phyloP scores from a whole-genome alignment of 2,888 invertebrate species.

The Plagiodera versicolora region DNA sequence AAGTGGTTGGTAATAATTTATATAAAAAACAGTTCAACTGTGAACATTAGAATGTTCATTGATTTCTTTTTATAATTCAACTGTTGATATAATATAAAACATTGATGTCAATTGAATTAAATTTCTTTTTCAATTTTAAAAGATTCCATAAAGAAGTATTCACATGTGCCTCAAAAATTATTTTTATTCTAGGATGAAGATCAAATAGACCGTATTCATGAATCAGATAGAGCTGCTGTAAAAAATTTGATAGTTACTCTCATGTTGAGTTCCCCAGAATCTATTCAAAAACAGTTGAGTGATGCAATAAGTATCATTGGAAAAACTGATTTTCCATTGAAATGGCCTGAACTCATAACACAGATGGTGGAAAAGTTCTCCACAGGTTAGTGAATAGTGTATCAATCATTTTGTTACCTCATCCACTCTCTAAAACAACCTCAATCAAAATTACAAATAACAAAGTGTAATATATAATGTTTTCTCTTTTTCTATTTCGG shows the following conservation, averaged over 20 bases:
- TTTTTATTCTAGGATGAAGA: conserved; percentile 63
- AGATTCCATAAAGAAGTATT: too few relatives aligned
- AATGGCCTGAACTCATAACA: conserved; percentile 92
- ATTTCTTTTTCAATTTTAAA: too few relatives aligned
- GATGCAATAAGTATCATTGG: conserved; percentile 96
- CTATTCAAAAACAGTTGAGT: conserved; percentile 91
- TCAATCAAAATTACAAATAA: too few relatives aligned
- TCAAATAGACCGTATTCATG: conserved; percentile 76
- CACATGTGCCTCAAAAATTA: background rate
- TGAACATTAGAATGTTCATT: too few relatives aligned
- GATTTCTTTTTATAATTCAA: too few relatives aligned
- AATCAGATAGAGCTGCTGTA: conserved; percentile 75
- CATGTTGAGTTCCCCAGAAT: conserved; percentile 89
- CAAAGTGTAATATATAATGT: too few relatives aligned
- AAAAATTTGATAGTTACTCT: conserved; percentile 86
- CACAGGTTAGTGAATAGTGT: conserved; percentile 58
- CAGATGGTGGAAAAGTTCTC: conserved; percentile 93
- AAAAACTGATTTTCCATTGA: conserved; percentile 93
- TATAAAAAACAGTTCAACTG: too few relatives aligned
- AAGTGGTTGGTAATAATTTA: conserved; percentile 74
- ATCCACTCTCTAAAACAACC: too few relatives aligned
- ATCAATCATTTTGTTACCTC: background rate
- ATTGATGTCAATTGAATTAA: too few relatives aligned
- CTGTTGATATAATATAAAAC: too few relatives aligned
- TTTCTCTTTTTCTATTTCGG: too few relatives aligned